Conservation (phyloP, 1,140 invertebrate genomes). For the Drosophila ambigua region DNA sequence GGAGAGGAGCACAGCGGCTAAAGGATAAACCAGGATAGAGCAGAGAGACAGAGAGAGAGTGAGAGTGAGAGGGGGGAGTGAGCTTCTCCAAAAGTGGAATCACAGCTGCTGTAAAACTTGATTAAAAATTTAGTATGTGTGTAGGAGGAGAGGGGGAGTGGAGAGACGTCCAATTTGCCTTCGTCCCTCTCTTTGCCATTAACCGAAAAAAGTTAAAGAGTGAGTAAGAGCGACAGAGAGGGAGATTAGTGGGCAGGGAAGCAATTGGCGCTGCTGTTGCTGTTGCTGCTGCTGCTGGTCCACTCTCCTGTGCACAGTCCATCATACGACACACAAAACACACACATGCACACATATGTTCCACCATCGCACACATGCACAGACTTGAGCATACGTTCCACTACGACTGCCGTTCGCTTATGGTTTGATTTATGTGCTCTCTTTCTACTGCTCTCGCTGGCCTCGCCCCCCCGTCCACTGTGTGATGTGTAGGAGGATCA, state of each 20-base stretch:
- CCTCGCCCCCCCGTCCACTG: too few species aligned
- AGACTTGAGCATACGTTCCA: slow-evolving; percentile 27
- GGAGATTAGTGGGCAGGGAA: slow-evolving; percentile 37
- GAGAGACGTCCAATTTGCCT: slow-evolving; percentile 53
- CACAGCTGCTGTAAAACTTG: slow-evolving; percentile 74
- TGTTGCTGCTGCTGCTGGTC: neutral
- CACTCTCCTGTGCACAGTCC: slow-evolving; percentile 15
- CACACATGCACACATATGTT: slow-evolving; percentile 25
- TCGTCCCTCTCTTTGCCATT: slow-evolving; percentile 8
- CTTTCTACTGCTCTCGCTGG: too few species aligned
- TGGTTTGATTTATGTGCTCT: slow-evolving; percentile 39
- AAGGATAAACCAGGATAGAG: too few species aligned
- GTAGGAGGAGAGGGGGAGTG: slow-evolving; percentile 43
- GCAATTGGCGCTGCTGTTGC: neutral
- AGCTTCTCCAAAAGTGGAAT: slow-evolving; percentile 48
- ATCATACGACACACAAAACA: slow-evolving; percentile 32
- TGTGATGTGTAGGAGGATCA: slow-evolving; percentile 33
- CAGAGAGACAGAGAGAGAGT: too few species aligned
- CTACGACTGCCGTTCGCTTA: slow-evolving; percentile 29
- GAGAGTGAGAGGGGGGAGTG: neutral
- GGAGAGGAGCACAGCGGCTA: neutral
- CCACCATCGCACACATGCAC: neutral
- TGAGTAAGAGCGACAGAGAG: slow-evolving; percentile 1
- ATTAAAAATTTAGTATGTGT: slow-evolving; percentile 75
- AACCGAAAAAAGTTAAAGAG: neutral